A percentile compares a stretch with the other conserved stretches of the same genome.
Evolutionary conservation across 2,113 vertebrate genomes (phyloP).

Genomic region (Ophthalmolycus amberensis): DNA sequence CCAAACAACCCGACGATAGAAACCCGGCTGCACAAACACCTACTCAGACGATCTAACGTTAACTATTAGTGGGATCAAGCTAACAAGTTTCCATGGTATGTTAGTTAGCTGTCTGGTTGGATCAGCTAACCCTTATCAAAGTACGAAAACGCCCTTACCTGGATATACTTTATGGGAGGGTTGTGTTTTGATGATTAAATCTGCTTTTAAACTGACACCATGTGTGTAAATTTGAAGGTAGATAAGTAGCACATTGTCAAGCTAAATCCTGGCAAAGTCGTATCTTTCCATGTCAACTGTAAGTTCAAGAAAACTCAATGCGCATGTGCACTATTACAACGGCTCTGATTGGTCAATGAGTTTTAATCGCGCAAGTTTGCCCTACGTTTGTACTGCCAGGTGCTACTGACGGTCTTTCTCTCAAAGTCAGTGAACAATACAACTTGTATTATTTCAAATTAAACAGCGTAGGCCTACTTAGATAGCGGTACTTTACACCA

Average conservation of each 20-base stretch:
- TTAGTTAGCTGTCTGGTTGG: constrained; percentile 28
- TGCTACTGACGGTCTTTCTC: not conserved
- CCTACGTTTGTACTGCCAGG: not conserved
- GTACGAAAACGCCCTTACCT: constrained; percentile 55
- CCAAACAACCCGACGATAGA: not conserved
- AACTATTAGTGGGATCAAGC: constrained; percentile 13
- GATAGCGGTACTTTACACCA: not conserved
- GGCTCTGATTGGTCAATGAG: constrained; percentile 31
- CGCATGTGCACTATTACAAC: constrained; percentile 31
- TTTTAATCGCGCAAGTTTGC: accelerated
- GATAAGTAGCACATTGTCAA: constrained; percentile 19
- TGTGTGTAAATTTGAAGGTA: constrained; percentile 1
- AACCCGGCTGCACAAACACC: not conserved
- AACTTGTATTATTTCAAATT: not conserved
- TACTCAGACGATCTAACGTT: not conserved
- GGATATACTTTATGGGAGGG: not conserved
- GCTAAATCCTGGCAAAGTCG: constrained; percentile 45
- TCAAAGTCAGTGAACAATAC: not conserved
- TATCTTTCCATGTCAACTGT: constrained; percentile 24
- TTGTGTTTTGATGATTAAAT: not conserved
- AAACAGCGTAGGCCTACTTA: not conserved
- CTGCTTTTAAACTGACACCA: constrained; percentile 1
- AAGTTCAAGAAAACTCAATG: not conserved
- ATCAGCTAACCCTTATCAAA: not conserved
- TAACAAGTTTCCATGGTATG: constrained; percentile 45